Evolutionary conservation across 2,797 vertebrate species (phyloP), one percentile per base, ranked within the genome.

Genomic region (Galaxias olidus): DNA sequence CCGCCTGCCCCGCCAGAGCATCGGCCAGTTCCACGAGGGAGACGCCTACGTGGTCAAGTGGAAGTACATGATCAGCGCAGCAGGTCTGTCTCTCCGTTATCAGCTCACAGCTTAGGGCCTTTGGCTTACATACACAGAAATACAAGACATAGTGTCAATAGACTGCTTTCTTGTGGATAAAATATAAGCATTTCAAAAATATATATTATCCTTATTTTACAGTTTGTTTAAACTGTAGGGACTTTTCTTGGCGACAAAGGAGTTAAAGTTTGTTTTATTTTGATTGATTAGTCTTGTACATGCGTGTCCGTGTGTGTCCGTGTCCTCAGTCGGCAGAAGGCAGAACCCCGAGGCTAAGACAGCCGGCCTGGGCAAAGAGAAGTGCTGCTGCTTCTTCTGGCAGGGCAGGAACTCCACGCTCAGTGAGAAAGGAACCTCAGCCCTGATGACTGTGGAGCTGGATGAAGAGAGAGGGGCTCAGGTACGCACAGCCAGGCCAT

Each of bases 361-460:
- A 62, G 90, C 91, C 0, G 93, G 91, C 8, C 87, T 91, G 0
- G 97, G 98, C 63, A 96, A 93, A 72, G 98, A 99, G 88, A 96
- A 94, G 66, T 98, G 97, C 59, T 96, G 95, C 58, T 99, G 97
- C 82, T 99, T 97, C 91, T 98, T 99, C 90, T 99, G 98, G 98
- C 98, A 99, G 91, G 98, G 98, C 68, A 91, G 96, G 13, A 92
- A 98, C 83, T 96, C 94, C 0, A 94, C 96, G 0, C 94, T 98
- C 83, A 98, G 93, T 18, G 98, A 99, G 89, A 99, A 99, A 72
- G 97, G 97, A 54, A 98, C 97, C 0, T 98, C 97, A 0, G 98
- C 98, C 0, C 89, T 99, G 78, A 98, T 98, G 96, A 98, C 98
- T 0, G 94, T 98, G 80, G 97, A 99, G 84, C 91, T 99, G 81